These are phyloP conservation scores for Drosophila persimilis DNA, from an alignment of 1,140 invertebrate species.

Conservation along the genomic window DNA sequence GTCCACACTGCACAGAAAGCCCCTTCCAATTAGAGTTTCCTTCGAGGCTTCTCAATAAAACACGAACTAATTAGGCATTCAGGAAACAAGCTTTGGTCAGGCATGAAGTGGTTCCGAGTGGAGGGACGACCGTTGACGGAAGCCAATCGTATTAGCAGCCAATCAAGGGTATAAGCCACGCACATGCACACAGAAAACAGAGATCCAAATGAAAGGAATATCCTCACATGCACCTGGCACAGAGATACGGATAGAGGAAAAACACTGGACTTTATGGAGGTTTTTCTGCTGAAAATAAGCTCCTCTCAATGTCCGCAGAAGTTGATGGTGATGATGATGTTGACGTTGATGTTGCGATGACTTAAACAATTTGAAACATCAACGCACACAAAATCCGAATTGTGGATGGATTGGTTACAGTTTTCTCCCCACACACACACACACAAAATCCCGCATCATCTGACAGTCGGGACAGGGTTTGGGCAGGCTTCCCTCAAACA, in stretches of 20 bases:
- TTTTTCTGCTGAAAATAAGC: conserved; percentile 57
- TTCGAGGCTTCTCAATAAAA: conserved; percentile 43
- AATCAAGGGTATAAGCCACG: conserved; percentile 44
- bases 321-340: conserved; percentile 4
- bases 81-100: conserved; percentile 5
- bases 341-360: conserved; percentile 4
- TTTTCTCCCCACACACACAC: not conserved
- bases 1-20: not conserved
- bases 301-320: conserved; percentile 28
- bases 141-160: conserved; percentile 53
- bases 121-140: conserved; percentile 28
- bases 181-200: conserved; percentile 1
- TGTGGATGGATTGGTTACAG: conserved; percentile 11
- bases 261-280: conserved; percentile 11
- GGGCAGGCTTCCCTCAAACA: conserved; percentile 32
- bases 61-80: conserved; percentile 17
- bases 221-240: not conserved
- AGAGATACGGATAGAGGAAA: not conserved
- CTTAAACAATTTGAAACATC: conserved; percentile 27
- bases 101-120: no score
- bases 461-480: conserved; percentile 35
- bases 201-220: conserved; percentile 13
- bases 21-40: conserved; percentile 5
- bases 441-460: conserved; percentile 17
- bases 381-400: conserved; percentile 22